Evolutionary conservation across 1,140 invertebrate species (phyloP).

Genomic region (Hyles vespertilio): DNA sequence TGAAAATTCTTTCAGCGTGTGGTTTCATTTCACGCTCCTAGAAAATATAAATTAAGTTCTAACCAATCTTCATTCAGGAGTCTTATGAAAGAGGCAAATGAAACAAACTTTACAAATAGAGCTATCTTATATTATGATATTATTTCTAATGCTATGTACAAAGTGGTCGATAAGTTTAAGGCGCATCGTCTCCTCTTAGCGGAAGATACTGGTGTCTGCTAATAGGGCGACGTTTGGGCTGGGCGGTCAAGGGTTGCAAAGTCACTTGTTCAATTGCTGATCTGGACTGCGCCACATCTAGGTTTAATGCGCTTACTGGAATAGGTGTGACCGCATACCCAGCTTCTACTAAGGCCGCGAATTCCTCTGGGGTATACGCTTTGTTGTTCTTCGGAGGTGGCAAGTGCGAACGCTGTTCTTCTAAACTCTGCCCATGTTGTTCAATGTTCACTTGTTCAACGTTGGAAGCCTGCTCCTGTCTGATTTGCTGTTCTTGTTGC

Average conservation of each 20-base stretch:
- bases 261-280: slow-evolving; percentile 40
- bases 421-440: slow-evolving; percentile 33
- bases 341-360: slow-evolving; percentile 67
- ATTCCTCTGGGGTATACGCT: slow-evolving; percentile 73
- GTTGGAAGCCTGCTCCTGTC: slow-evolving; percentile 17
- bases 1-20: no score
- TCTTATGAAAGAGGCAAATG: neutral
- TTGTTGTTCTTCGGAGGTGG: slow-evolving; percentile 72
- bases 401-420: slow-evolving; percentile 54
- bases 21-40: no score
- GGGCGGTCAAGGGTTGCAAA: slow-evolving; percentile 34
- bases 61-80: neutral
- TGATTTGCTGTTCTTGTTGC: slow-evolving; percentile 20
- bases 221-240: slow-evolving; percentile 36
- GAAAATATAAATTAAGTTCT: no score
- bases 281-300: slow-evolving; percentile 49
- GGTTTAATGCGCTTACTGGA: slow-evolving; percentile 52
- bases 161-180: slow-evolving; percentile 5
- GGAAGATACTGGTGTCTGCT: slow-evolving; percentile 59
- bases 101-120: slow-evolving; percentile 3
- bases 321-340: slow-evolving; percentile 73
- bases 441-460: slow-evolving; percentile 40
- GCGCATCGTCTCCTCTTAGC: slow-evolving; percentile 58
- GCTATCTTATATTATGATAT: no score
- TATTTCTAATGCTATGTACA: slow-evolving; percentile 1